Percentiles rank a stretch among this genome's conserved stretches.
These are phyloP conservation scores for Lumbricus terrestris DNA, from an alignment of 2,888 invertebrate genomes.

Conservation along the genomic window DNA sequence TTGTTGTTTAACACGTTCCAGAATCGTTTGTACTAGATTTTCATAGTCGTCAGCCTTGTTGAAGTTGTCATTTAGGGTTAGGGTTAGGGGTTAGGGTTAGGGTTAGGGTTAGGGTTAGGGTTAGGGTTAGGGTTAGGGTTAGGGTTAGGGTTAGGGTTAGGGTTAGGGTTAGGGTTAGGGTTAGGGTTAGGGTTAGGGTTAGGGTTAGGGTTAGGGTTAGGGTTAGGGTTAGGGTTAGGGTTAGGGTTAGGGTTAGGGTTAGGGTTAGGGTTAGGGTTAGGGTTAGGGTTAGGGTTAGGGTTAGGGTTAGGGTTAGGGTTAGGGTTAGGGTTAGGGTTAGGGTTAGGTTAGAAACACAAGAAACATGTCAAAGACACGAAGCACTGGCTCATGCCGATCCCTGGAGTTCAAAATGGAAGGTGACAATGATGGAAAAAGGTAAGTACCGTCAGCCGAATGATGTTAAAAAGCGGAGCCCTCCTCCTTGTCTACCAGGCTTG, in stretches of 20 bases:
- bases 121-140: conserved; percentile 34
- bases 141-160: conserved; percentile 37
- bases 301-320: too few species aligned
- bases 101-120: conserved; percentile 36
- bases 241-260: conserved; percentile 40
- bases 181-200: conserved; percentile 37
- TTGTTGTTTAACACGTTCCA: too few species aligned
- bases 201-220: conserved; percentile 18
- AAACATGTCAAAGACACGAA: too few species aligned
- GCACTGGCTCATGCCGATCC: too few species aligned
- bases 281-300: conserved; percentile 27
- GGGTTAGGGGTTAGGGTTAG: too few species aligned
- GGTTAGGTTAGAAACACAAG: conserved; percentile 14
- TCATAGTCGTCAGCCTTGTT: too few species aligned
- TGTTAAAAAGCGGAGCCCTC: too few species aligned
- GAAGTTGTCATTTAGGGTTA: conserved; percentile 35
- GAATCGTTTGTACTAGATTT: too few species aligned
- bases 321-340: too few species aligned
- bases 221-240: conserved; percentile 35
- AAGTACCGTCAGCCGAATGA: too few species aligned
- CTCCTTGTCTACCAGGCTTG: conserved; percentile 35
- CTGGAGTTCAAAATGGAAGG: too few species aligned
- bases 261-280: conserved; percentile 39
- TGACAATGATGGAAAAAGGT: too few species aligned
- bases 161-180: conserved; percentile 37